phyloP scores from a whole-genome alignment of 1,140 invertebrate species.

The Gryllus bimaculatus region DNA sequence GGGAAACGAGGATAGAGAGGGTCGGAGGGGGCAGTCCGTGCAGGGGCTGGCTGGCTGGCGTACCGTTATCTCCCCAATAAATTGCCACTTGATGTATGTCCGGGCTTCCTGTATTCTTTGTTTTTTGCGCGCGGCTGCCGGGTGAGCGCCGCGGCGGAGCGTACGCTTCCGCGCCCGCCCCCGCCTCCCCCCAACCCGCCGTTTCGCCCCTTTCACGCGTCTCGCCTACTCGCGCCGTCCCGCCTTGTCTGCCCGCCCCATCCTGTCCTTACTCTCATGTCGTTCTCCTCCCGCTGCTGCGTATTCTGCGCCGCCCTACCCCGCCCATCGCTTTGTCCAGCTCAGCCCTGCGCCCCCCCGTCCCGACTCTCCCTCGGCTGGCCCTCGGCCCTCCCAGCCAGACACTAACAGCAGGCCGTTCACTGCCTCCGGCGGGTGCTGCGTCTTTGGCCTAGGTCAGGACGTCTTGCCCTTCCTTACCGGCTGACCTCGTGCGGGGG shows the following conservation, averaged over 20 bases:
- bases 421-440: not conserved
- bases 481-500: not conserved
- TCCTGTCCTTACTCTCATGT: not conserved
- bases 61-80: not conserved
- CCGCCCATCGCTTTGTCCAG: no score
- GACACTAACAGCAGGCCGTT: not conserved
- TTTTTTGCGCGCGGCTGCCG: not conserved
- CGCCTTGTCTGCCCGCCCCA: no score
- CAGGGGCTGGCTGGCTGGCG: not conserved
- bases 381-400: not conserved
- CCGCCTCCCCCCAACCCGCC: no score
- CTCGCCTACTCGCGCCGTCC: no score
- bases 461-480: not conserved
- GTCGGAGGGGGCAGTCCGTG: not conserved
- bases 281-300: no score
- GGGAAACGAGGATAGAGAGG: not conserved
- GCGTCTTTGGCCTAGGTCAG: not conserved
- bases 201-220: no score
- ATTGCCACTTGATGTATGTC: slow-evolving; percentile 4
- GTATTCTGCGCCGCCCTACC: no score
- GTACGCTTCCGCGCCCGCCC: no score
- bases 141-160: not conserved
- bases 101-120: not conserved
- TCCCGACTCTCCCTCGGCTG: not conserved
- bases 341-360: no score